Evolutionary conservation across 2,888 invertebrate species (phyloP), one percentile per base, ranked within the genome.

Genomic region (Pharmacophagus antenor): DNA sequence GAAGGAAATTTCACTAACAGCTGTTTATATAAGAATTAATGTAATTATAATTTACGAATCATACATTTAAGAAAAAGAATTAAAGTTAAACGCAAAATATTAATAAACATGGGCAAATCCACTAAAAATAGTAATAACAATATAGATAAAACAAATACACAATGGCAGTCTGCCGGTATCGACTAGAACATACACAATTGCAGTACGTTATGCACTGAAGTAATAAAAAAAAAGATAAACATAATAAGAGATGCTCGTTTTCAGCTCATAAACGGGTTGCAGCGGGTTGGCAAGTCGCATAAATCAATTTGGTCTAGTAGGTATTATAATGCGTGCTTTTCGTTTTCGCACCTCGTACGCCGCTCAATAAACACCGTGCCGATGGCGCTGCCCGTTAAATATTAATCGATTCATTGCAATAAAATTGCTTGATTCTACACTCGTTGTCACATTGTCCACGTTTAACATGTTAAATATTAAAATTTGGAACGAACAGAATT

Each of bases 311-410:
- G 68, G 65, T 67, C 62, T 63, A 71, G 42, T 48, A 49, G 53
- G 71, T 70, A 74, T 76, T 78, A 77, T 77, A 77, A 77, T 76
- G 73, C 73, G 64, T 63, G 69, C 70, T 71, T 69, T 78, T 72
- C 67, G 71, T 68, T 73, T 81, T 79, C 76, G 74, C 79, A 79
- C 80, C 75, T 79, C 67, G 65, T 57, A 63, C 63, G 67, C 59
- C 68, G 74, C 73, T 77, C 72, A 72, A 79, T 76, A 78, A 80
- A 72, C 70, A 70, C 71, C 51, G 64, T 72, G 74, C 71, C 74
- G 70, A 70, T 66, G 57, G 58, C 58, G 65, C 62, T 65, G 62
- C 67, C 70, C 66, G 72, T 80, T 79, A 80, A 77, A 75, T 79
- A 77, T 74, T 71, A 67, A 71, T 65, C 67, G 72, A 66, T 70